phyloP scores from a whole-genome alignment of 2,113 vertebrate genomes.

The Orthonyx spaldingii region DNA sequence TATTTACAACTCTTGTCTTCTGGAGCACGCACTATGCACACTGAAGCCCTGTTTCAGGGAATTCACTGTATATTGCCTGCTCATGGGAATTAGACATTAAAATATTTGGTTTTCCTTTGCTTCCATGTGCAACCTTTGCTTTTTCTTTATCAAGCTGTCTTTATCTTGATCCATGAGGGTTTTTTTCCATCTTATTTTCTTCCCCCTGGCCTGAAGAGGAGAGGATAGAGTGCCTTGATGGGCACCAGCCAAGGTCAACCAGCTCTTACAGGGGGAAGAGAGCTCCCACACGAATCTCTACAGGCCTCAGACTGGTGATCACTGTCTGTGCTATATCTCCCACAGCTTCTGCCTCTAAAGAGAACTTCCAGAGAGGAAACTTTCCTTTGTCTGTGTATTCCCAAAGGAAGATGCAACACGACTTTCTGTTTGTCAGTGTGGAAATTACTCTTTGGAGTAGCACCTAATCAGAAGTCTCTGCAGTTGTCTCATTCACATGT shows the following conservation, averaged over 20 bases:
- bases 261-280: neutral
- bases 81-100: neutral
- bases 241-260: neutral
- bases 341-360: neutral
- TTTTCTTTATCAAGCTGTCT: neutral
- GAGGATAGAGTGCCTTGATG: neutral
- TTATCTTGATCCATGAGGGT: neutral
- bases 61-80: neutral
- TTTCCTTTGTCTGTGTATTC: neutral
- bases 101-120: neutral
- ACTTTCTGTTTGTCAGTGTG: neutral
- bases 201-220: neutral
- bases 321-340: neutral
- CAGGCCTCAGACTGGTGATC: neutral
- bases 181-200: neutral
- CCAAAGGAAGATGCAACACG: neutral
- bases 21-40: neutral
- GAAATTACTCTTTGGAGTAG: neutral
- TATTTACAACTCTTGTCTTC: neutral
- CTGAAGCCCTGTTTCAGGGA: neutral
- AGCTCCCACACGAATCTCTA: neutral
- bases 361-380: neutral
- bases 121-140: accelerated
- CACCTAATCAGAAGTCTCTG: neutral
- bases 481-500: neutral